Base-by-base conservation (phyloP, 2,888 invertebrate genomes). In the Agriopis marginaria region DNA sequence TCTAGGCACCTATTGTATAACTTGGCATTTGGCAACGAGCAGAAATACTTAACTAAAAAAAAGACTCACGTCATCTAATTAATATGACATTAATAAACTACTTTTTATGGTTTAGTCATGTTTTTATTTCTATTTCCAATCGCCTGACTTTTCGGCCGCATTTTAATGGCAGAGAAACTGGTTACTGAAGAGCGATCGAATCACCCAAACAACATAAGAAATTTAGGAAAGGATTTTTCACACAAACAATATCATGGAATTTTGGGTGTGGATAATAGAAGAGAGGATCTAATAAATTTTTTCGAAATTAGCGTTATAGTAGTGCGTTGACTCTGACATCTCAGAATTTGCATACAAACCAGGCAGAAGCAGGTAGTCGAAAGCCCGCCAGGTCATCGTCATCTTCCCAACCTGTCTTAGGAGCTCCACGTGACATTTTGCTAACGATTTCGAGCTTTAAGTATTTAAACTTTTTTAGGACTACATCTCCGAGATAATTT, bases 271-370 rank as follows among this genome's bases (percentile, higher is more conserved):
- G 60, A 59, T 6, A 68, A 63, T 59, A 63, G 68, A 72, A 74
- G 71, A 78, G 75, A 77, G 87, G 89, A 86, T 88, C 89, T 88
- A 88, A 92, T 92, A 92, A 91, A 90, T 90, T 62, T 85, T 79
- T 82, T 80, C 73, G 81, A 85, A 89, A 87, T 82, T 83, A 84
- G 81, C 76, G 79, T 77, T 85, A 85, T 85, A 85, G 77, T 85
- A 85, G 76, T 74, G 84, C 93, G 79, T 89, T 92, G 94, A 92
- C 92, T 86, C 85, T 79, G 79, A 79, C 80, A 77, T 82, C 79
- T 83, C 81, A 82, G 85, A 87, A 92, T 92, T 92, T 88, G 88
- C 92, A 92, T 92, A 93, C 85, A 89, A 56, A 84, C 88, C 88
- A 88, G 83, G 83, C 89, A 84, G 84, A 79, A 85, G 86, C 94